Conservation (phyloP, 1,140 invertebrate species). For the Doryteuthis pealeii region DNA sequence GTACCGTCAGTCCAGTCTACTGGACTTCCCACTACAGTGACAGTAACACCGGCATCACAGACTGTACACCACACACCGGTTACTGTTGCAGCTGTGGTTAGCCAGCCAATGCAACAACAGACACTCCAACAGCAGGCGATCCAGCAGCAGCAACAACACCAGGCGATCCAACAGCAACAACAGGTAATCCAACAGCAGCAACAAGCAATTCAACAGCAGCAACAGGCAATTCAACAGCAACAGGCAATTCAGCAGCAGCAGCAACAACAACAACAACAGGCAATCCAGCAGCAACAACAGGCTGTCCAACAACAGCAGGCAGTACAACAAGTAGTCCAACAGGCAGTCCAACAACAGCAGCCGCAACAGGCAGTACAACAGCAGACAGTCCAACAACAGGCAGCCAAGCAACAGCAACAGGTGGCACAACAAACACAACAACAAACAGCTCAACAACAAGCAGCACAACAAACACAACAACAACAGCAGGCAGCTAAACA, state of each 20-base stretch:
- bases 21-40: constrained; percentile 10
- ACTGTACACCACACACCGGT: constrained; percentile 20
- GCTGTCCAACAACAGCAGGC: neutral
- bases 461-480: neutral
- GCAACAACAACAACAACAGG: neutral
- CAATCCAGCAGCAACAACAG: constrained; percentile 5
- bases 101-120: constrained; percentile 23
- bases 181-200: neutral
- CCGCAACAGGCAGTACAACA: constrained; percentile 14
- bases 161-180: neutral
- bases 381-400: neutral
- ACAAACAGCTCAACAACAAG: neutral
- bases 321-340: too few species aligned
- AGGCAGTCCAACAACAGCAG: too few species aligned
- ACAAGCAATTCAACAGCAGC: neutral
- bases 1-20: neutral
- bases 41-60: constrained; percentile 14
- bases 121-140: neutral
- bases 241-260: neutral
- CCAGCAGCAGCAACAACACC: neutral
- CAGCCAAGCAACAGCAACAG: neutral
- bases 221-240: neutral
- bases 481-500: neutral
- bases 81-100: constrained; percentile 5
- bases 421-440: neutral